A percentile compares a stretch with the other conserved stretches of the same genome.
Conservation (phyloP, 2,888 invertebrate species). For the Lissocephala sabroskyi region DNA sequence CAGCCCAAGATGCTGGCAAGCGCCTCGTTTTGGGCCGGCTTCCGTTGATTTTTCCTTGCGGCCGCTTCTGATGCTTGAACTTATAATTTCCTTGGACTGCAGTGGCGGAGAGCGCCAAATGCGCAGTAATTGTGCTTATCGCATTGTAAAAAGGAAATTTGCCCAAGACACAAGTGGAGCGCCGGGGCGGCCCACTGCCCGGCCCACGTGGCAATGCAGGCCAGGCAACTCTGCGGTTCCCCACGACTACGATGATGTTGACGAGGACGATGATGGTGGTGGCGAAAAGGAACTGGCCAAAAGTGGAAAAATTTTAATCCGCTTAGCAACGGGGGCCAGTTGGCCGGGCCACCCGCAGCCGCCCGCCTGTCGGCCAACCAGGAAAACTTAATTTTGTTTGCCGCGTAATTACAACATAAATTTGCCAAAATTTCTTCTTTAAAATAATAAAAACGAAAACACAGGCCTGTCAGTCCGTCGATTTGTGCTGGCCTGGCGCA, state of each 20-base stretch:
- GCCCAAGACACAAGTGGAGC: not conserved
- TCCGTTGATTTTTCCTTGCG: slow-evolving; percentile 1
- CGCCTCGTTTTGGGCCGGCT: not conserved
- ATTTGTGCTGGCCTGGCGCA: not conserved
- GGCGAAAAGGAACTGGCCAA: not conserved
- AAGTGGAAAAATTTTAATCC: slow-evolving; percentile 38
- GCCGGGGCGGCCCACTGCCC: no score
- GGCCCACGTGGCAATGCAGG: no score
- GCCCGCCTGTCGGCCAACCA: slow-evolving; percentile 16
- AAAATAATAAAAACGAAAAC: no score
- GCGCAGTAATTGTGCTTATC: slow-evolving; percentile 14
- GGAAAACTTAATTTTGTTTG: slow-evolving; percentile 53
- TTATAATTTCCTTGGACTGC: slow-evolving; percentile 3
- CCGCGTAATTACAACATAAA: slow-evolving; percentile 14
- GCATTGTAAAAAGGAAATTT: slow-evolving; percentile 10
- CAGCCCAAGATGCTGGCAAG: not conserved
- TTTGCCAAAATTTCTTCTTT: slow-evolving; percentile 7
- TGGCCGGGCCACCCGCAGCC: no score
- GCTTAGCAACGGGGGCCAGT: slow-evolving; percentile 32
- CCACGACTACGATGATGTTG: not conserved
- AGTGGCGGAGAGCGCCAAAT: not conserved
- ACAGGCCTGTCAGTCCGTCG: not conserved
- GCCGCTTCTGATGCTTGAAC: slow-evolving; percentile 1
- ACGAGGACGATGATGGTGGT: no score
- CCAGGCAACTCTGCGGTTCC: slow-evolving; percentile 5